Conservation (phyloP, 2,113 vertebrate genomes). For the Tetraodon nigroviridis region DNA sequence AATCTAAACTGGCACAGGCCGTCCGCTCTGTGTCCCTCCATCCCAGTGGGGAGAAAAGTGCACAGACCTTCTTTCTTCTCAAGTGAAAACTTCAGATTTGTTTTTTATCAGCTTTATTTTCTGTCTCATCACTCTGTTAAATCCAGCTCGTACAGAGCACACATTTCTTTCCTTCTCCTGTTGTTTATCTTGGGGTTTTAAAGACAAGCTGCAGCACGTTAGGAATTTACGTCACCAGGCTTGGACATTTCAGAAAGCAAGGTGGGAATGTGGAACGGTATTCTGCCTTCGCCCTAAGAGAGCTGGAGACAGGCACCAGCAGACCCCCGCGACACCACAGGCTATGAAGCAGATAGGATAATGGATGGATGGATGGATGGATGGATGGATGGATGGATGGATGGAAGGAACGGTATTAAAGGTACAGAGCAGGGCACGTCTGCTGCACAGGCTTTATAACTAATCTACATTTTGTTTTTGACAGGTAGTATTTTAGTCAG, state of each 20-base stretch:
- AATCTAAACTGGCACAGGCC: slow-evolving; percentile 27
- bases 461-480: slow-evolving; percentile 25
- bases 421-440: slow-evolving; percentile 24
- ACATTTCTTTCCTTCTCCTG: slow-evolving; percentile 1
- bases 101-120: not conserved
- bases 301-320: too few species aligned
- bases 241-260: slow-evolving; percentile 40
- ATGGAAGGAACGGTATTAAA: slow-evolving; percentile 26
- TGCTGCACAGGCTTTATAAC: slow-evolving; percentile 12
- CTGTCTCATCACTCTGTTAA: slow-evolving; percentile 14
- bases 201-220: slow-evolving; percentile 56
- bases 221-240: slow-evolving; percentile 60
- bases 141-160: slow-evolving; percentile 6
- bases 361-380: too few species aligned
- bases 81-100: not conserved
- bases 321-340: too few species aligned
- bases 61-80: slow-evolving; percentile 7
- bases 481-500: slow-evolving; percentile 27
- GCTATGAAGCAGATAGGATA: too few species aligned
- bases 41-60: slow-evolving; percentile 21
- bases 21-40: slow-evolving; percentile 36
- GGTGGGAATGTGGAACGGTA: slow-evolving; percentile 14
- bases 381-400: too few species aligned
- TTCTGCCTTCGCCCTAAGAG: too few species aligned
- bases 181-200: slow-evolving; percentile 12